Percentiles rank a stretch among this genome's conserved stretches.
Conservation (phyloP, 2,113 vertebrate species). For the Neodon shergylaensis region DNA sequence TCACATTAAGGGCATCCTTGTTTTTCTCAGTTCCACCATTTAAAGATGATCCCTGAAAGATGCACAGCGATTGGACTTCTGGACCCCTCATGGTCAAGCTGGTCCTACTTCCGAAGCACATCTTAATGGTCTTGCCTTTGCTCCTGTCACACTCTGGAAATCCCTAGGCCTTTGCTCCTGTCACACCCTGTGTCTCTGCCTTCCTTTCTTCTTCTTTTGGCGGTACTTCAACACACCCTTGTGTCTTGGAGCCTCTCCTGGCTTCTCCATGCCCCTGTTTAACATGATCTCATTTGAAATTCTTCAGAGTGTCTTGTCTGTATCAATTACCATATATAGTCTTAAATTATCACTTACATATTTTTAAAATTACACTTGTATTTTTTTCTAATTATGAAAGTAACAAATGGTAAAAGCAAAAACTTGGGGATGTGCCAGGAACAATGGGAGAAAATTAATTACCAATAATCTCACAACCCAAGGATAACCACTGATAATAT, state of each 20-base stretch:
- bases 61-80: neutral
- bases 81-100: neutral
- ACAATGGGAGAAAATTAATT: slow-evolving; percentile 64
- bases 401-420: slow-evolving; percentile 66
- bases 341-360: slow-evolving; percentile 44
- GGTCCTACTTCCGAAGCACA: too few relatives aligned
- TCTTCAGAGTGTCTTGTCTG: slow-evolving; percentile 45
- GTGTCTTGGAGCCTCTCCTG: neutral
- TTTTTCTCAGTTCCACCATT: slow-evolving; percentile 52
- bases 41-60: neutral
- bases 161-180: neutral
- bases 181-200: neutral
- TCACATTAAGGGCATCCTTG: slow-evolving; percentile 30
- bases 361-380: slow-evolving; percentile 56
- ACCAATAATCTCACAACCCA: slow-evolving; percentile 64
- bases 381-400: slow-evolving; percentile 67
- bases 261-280: slow-evolving; percentile 33
- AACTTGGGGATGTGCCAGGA: slow-evolving; percentile 55
- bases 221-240: neutral
- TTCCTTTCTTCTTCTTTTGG: neutral
- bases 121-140: neutral
- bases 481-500: slow-evolving; percentile 42
- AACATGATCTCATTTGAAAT: slow-evolving; percentile 60
- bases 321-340: slow-evolving; percentile 51
- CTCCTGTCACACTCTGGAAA: neutral